Evolutionary conservation across 2,888 invertebrate species (phyloP).

Genomic region (Caenorhabditis panamensis): DNA sequence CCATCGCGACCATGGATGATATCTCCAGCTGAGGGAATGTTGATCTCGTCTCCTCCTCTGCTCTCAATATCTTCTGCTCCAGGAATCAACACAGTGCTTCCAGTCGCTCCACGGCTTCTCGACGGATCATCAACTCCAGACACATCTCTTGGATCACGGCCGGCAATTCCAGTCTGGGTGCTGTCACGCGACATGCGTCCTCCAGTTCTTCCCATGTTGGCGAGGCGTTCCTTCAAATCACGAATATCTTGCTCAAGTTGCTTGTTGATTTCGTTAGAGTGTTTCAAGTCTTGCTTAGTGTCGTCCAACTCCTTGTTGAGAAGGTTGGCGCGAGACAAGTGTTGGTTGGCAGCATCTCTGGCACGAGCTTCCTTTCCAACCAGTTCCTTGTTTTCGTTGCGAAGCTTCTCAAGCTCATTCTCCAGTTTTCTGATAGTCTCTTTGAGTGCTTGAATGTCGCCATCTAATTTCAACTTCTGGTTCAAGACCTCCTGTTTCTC

Average conservation of each 20-base stretch:
- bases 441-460: conserved; percentile 73
- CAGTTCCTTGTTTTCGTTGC: conserved; percentile 73
- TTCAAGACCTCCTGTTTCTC: conserved; percentile 79
- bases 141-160: conserved; percentile 50
- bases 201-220: conserved; percentile 61
- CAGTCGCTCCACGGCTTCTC: conserved; percentile 51
- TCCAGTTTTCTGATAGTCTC: conserved; percentile 79
- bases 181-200: conserved; percentile 62
- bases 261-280: conserved; percentile 58
- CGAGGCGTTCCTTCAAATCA: conserved; percentile 67
- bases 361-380: conserved; percentile 72
- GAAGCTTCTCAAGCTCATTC: conserved; percentile 76
- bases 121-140: conserved; percentile 30
- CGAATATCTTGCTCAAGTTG: conserved; percentile 67
- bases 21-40: conserved; percentile 50
- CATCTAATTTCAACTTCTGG: conserved; percentile 78
- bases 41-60: conserved; percentile 58
- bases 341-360: conserved; percentile 72
- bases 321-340: conserved; percentile 70
- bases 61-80: conserved; percentile 52
- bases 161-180: conserved; percentile 58
- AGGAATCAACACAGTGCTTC: conserved; percentile 59
- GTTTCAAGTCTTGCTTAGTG: conserved; percentile 66
- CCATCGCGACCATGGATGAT: conserved; percentile 62
- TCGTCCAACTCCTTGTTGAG: conserved; percentile 74